These are phyloP conservation scores for Latheticus oryzae DNA, from an alignment of 2,888 invertebrate genomes.

Conservation along the genomic window DNA sequence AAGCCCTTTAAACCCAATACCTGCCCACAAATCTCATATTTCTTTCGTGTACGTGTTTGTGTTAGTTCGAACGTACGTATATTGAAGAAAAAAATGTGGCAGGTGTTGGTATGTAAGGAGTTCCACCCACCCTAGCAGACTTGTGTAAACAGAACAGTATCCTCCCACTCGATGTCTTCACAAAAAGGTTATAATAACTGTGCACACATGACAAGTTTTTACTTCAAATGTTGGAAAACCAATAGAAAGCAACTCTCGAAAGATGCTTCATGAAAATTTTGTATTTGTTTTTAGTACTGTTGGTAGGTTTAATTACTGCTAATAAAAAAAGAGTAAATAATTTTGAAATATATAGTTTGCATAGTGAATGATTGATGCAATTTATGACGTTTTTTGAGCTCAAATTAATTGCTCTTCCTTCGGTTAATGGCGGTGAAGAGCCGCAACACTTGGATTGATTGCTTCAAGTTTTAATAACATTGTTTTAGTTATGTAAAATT, in stretches of 20 bases:
- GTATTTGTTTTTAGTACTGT: not conserved
- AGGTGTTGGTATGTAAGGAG: slow-evolving; percentile 38
- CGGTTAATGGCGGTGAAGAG: slow-evolving; percentile 4
- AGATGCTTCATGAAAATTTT: not conserved
- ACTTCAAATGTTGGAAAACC: slow-evolving; percentile 29
- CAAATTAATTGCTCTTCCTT: slow-evolving; percentile 18
- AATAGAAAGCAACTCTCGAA: slow-evolving; percentile 17
- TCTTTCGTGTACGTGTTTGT: slow-evolving; percentile 11
- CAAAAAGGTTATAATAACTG: slow-evolving; percentile 35
- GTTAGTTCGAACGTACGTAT: slow-evolving; percentile 1
- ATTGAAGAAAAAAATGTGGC: slow-evolving; percentile 28
- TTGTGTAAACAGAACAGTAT: slow-evolving; percentile 41
- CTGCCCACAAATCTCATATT: slow-evolving; percentile 20
- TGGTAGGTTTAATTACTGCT: slow-evolving; percentile 8
- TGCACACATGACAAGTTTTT: slow-evolving; percentile 39
- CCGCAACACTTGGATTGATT: slow-evolving; percentile 1
- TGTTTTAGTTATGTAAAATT: too few relatives aligned
- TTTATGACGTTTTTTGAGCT: slow-evolving; percentile 4
- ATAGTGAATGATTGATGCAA: slow-evolving; percentile 12
- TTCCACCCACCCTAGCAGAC: slow-evolving; percentile 35
- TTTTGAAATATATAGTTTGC: slow-evolving; percentile 7
- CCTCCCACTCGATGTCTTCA: slow-evolving; percentile 34
- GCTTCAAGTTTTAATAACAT: too few relatives aligned
- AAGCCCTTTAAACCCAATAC: too few relatives aligned
- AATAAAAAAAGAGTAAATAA: too few relatives aligned